Evolutionary conservation across 2,888 invertebrate species (phyloP), one percentile per base, ranked within the genome.

Genomic region (Baronia brevicornis): DNA sequence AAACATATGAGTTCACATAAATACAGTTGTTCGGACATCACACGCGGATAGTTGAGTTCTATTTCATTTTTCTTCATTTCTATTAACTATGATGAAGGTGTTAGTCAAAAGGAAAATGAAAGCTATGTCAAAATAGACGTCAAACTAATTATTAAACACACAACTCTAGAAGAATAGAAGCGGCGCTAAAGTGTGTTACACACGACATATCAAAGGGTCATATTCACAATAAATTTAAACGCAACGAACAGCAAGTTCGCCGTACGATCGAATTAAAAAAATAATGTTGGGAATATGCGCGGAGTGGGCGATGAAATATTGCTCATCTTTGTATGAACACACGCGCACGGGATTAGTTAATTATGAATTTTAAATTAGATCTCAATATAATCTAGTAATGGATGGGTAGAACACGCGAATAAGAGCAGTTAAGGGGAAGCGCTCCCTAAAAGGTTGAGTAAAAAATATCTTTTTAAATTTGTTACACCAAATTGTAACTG

Each of bases 271-370:
- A n/a, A n/a, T n/a, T n/a, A n/a, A n/a, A n/a, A n/a, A n/a, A n/a
- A n/a, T n/a, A 20, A 13, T 22, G 27, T 28, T 33, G 29, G 40
- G 41, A 34, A 38, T 36, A 36, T 37, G 15, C 4, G 24, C 21
- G 3, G 22, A 32, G 47, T 47, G 43, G 50, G 50, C 33, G 42
- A 39, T 46, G 40, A 41, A 32, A 38, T 39, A 44, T 43, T 29
- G 33, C 8, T 24, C 33, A 18, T 33, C 37, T 38, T 40, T 43
- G 39, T 33, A 36, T 39, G 10, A 25, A 30, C 26, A 24, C 23
- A 17, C 15, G 28, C 18, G n/a, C n/a, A n/a, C 6, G 5, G 6
- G 10, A 26, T 30, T 30, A 22, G 12, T 31, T 28, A 22, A 33
- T 33, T 28, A 28, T 23, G 33, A 23, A 33, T 18, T 33, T 33